A percentile compares a stretch with the other conserved stretches of the same genome.
phyloP scores from a whole-genome alignment of 2,113 vertebrate species.

The Fulmarus glacialis region DNA sequence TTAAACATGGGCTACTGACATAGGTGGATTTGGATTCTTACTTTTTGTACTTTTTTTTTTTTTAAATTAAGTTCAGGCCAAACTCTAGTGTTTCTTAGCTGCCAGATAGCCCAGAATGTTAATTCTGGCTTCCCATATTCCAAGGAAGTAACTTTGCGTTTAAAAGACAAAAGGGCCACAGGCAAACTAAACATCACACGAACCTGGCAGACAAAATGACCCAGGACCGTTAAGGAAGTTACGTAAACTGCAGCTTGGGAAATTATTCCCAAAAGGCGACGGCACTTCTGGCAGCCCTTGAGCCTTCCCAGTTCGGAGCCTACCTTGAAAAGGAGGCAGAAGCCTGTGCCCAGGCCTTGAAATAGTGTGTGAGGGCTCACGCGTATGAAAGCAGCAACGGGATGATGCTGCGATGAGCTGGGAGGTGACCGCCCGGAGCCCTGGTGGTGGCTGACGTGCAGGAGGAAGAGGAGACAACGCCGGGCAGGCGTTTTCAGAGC shows the following conservation, averaged over 20 bases:
- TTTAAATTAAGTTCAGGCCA: background rate
- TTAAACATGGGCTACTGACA: background rate
- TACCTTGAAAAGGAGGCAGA: background rate
- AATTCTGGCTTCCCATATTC: background rate
- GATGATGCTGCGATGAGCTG: background rate
- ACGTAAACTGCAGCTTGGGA: background rate
- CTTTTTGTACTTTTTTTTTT: background rate
- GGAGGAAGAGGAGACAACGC: background rate
- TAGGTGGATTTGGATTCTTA: background rate
- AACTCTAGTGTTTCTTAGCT: background rate
- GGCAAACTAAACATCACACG: background rate
- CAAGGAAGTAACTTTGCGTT: slow-evolving; percentile 14
- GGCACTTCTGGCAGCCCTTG: background rate
- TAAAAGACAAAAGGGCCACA: slow-evolving; percentile 11
- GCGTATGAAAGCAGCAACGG: background rate
- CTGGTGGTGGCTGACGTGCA: fast-evolving
- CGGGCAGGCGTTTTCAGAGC: background rate
- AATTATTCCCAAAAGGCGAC: background rate
- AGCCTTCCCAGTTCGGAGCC: background rate
- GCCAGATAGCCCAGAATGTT: background rate
- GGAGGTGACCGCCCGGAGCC: background rate
- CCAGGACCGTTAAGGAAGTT: background rate
- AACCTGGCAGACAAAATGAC: background rate
- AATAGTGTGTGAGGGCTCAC: background rate
- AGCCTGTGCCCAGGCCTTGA: background rate